Evolutionary conservation across 1,140 invertebrate genomes (phyloP).

Genomic region (Cotesia typhae): DNA sequence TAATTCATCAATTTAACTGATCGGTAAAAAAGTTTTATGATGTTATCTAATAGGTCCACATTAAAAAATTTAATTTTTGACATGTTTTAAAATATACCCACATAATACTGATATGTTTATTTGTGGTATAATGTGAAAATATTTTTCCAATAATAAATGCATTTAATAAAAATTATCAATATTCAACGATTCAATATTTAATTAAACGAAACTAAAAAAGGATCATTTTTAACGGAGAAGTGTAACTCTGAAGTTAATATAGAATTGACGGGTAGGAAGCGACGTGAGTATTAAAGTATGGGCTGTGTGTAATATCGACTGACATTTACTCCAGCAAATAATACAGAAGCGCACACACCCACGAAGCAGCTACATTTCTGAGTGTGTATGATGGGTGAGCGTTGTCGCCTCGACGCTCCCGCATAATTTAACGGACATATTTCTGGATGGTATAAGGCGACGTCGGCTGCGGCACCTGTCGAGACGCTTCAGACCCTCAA

Average conservation of each 20-base stretch:
- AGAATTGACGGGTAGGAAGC: conserved; percentile 1
- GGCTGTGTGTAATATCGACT: conserved; percentile 24
- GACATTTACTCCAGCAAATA: conserved; percentile 25
- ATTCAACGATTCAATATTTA: too few relatives aligned
- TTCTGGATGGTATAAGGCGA: conserved; percentile 10
- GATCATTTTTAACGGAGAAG: not conserved
- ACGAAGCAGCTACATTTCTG: not conserved
- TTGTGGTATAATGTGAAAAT: too few relatives aligned
- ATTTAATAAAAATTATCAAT: too few relatives aligned
- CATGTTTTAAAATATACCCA: too few relatives aligned
- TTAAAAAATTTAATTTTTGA: too few relatives aligned
- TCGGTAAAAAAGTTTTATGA: too few relatives aligned
- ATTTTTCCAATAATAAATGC: too few relatives aligned
- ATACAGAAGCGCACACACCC: too few relatives aligned
- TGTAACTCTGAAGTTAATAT: not conserved
- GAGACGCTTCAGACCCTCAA: conserved; percentile 1
- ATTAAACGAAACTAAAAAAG: too few relatives aligned
- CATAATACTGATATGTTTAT: too few relatives aligned
- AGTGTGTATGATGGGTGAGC: conserved; percentile 22
- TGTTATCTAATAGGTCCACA: too few relatives aligned
- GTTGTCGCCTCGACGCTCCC: conserved; percentile 25
- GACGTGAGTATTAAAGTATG: conserved; percentile 4
- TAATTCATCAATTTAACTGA: too few relatives aligned
- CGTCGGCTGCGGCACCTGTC: conserved; percentile 29
- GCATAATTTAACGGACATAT: conserved; percentile 40